phyloP scores from a whole-genome alignment of 2,797 vertebrate genomes.

The Helostoma temminkii region DNA sequence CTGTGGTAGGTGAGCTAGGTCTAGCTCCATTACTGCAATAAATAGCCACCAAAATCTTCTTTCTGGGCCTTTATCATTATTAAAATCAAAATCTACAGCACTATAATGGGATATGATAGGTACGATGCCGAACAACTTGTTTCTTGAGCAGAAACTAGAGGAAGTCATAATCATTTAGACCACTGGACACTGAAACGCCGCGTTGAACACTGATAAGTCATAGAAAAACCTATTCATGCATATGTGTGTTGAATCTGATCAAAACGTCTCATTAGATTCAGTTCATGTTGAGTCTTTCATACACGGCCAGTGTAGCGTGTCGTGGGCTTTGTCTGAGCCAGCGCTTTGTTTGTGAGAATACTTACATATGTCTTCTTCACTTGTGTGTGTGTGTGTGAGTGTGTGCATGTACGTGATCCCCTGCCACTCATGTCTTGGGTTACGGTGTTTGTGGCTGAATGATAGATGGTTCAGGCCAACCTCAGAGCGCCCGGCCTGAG shows the following conservation, averaged over 20 bases:
- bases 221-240: conserved; percentile 10
- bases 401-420: conserved; percentile 56
- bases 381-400: conserved; percentile 43
- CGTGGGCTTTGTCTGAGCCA: conserved; percentile 24
- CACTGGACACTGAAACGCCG: background rate
- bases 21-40: too few relatives aligned
- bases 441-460: conserved; percentile 81
- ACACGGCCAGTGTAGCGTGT: conserved; percentile 28
- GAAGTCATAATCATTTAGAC: background rate
- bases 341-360: conserved; percentile 45
- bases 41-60: too few relatives aligned
- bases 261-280: conserved; percentile 45
- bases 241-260: conserved; percentile 23
- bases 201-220: conserved; percentile 19
- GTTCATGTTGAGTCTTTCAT: conserved; percentile 21
- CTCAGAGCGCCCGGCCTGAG: conserved; percentile 72
- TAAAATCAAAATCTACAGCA: too few relatives aligned
- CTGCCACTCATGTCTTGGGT: conserved; percentile 83
- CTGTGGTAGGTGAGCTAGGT: too few relatives aligned
- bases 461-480: conserved; percentile 85
- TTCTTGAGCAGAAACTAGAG: conserved; percentile 6
- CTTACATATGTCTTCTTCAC: conserved; percentile 39
- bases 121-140: too few relatives aligned
- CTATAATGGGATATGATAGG: too few relatives aligned
- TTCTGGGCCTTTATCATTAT: too few relatives aligned